phyloP scores from a whole-genome alignment of 2,797 vertebrate species.

The Petrocephalus schoutedeni region DNA sequence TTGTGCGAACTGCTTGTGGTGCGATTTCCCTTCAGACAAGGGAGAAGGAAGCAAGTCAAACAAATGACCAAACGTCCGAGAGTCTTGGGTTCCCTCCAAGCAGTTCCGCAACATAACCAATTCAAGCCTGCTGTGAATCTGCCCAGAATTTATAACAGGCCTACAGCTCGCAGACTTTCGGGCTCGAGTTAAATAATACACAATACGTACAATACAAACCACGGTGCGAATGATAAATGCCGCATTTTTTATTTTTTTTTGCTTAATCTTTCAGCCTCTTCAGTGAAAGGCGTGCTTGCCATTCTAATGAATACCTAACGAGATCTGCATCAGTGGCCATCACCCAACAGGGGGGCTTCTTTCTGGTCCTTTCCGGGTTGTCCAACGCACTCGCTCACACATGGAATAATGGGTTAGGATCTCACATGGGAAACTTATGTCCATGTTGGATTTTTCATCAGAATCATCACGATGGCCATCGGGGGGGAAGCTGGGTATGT shows the following conservation, averaged over 20 bases:
- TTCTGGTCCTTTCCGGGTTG: background rate
- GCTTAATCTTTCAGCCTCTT: background rate
- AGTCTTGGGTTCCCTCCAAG: background rate
- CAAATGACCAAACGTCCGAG: background rate
- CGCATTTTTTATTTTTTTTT: background rate
- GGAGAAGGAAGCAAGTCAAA: background rate
- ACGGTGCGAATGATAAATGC: background rate
- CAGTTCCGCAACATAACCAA: background rate
- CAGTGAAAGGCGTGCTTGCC: background rate
- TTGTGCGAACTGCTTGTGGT: background rate
- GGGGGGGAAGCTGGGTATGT: background rate
- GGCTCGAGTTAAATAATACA: conserved; percentile 1
- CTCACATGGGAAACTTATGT: background rate
- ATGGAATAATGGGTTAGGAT: background rate
- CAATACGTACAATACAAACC: background rate
- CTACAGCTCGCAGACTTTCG: background rate
- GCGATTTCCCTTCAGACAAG: background rate
- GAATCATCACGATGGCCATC: background rate
- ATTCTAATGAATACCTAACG: background rate
- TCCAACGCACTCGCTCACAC: background rate
- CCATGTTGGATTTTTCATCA: background rate
- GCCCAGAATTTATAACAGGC: background rate
- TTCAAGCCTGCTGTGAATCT: background rate
- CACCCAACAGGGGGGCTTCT: background rate
- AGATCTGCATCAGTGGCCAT: background rate